Evolutionary conservation across 2,797 vertebrate species (phyloP).

Genomic region (Phylloscopus collybita): DNA sequence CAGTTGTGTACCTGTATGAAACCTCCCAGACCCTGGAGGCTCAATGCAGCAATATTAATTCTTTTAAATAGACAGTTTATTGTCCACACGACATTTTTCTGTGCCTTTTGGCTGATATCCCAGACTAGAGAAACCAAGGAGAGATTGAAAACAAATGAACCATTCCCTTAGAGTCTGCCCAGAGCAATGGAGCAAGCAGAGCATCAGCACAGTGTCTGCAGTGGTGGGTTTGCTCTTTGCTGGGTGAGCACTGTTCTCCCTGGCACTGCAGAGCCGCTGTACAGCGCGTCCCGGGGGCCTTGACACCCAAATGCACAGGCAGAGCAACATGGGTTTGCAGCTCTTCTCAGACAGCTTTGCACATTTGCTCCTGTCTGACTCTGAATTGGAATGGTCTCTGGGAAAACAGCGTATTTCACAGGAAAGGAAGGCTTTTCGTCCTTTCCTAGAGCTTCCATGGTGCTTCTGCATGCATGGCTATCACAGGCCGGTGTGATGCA

Average conservation of each 20-base stretch:
- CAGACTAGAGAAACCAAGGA: neutral
- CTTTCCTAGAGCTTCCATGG: neutral
- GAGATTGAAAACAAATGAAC: neutral
- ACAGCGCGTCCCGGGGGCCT: rapidly evolving
- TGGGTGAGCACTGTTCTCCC: rapidly evolving
- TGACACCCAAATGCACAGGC: neutral
- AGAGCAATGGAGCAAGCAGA: neutral
- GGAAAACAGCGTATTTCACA: neutral
- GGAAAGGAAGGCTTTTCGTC: neutral
- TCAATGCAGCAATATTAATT: neutral
- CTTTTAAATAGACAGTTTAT: neutral
- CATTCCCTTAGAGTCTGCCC: neutral
- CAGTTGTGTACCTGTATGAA: neutral
- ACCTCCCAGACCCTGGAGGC: neutral
- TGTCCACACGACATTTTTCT: neutral
- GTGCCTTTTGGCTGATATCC: neutral
- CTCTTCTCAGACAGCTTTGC: neutral
- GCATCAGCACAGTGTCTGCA: neutral
- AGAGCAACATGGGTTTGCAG: neutral
- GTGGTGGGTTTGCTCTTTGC: neutral
- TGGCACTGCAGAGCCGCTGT: neutral
- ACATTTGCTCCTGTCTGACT: neutral
- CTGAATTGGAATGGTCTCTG: neutral
- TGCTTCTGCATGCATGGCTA: neutral
- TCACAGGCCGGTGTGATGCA: neutral